Percentiles rank a stretch among this genome's conserved stretches.
These are phyloP conservation scores for Charadrius vociferus DNA, from an alignment of 2,113 vertebrate genomes.

Conservation along the genomic window DNA sequence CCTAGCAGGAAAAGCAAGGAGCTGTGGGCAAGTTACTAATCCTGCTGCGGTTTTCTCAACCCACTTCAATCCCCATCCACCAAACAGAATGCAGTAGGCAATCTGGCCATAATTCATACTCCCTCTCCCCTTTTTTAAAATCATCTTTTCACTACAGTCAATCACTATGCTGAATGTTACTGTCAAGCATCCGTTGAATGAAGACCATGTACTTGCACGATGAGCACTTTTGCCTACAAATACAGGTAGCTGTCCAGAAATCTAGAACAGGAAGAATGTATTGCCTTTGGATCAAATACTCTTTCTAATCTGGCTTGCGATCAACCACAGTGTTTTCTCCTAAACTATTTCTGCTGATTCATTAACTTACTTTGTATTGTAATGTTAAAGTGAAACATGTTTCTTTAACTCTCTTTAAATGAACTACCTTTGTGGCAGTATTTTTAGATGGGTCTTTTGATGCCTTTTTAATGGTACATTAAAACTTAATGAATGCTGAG, in stretches of 20 bases:
- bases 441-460: conserved; percentile 45
- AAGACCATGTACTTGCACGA: not conserved
- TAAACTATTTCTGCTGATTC: conserved; percentile 31
- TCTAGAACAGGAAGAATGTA: not conserved
- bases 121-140: not conserved
- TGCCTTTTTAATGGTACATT: conserved; percentile 60
- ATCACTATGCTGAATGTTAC: not conserved
- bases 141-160: not conserved
- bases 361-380: conserved; percentile 16
- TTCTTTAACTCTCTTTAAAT: conserved; percentile 17
- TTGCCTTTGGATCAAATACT: not conserved
- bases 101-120: not conserved
- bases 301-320: not conserved
- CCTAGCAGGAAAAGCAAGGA: not conserved
- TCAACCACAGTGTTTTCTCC: not conserved
- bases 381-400: not conserved
- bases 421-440: conserved; percentile 1
- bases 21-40: not conserved
- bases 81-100: not conserved
- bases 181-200: not conserved
- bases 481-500: conserved; percentile 62
- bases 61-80: not conserved
- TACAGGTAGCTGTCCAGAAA: not conserved
- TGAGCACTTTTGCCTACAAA: not conserved
- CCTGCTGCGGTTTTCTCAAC: not conserved